These are phyloP conservation scores for Pristionchus mayeri DNA, from an alignment of 2,888 invertebrate genomes.

Conservation along the genomic window DNA sequence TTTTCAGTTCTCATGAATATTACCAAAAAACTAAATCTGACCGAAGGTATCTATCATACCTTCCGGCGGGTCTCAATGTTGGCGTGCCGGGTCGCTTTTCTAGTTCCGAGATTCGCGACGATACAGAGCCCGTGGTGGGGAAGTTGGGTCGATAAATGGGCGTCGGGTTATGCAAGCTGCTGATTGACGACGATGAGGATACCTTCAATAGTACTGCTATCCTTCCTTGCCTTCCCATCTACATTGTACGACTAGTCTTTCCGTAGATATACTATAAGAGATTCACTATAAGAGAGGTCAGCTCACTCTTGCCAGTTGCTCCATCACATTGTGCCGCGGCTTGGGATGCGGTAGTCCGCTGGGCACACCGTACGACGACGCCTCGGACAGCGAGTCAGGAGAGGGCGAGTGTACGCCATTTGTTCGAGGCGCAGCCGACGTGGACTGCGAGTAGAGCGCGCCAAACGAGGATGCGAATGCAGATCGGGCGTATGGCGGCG, in stretches of 20 bases:
- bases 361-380: constrained; percentile 65
- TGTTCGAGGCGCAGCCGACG: background rate
- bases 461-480: background rate
- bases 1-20: too few species aligned
- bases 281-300: too few species aligned
- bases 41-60: background rate
- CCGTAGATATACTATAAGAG: too few species aligned
- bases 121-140: constrained; percentile 71
- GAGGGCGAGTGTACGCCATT: constrained; percentile 58
- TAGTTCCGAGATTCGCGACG: constrained; percentile 71
- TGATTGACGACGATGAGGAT: background rate
- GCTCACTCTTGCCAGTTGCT: constrained; percentile 63
- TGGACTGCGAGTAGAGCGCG: background rate
- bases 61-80: constrained; percentile 50
- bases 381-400: constrained; percentile 55
- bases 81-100: constrained; percentile 71
- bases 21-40: too few species aligned
- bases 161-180: background rate
- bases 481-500: constrained; percentile 52
- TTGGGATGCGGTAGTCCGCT: constrained; percentile 73
- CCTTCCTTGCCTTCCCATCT: background rate
- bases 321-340: constrained; percentile 75
- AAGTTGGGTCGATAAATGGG: constrained; percentile 62
- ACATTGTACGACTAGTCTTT: too few species aligned
- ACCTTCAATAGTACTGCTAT: background rate